Percentiles rank a stretch among this genome's conserved stretches.
phyloP scores from a whole-genome alignment of 2,113 vertebrate genomes.

The Brachypteracias leptosomus region DNA sequence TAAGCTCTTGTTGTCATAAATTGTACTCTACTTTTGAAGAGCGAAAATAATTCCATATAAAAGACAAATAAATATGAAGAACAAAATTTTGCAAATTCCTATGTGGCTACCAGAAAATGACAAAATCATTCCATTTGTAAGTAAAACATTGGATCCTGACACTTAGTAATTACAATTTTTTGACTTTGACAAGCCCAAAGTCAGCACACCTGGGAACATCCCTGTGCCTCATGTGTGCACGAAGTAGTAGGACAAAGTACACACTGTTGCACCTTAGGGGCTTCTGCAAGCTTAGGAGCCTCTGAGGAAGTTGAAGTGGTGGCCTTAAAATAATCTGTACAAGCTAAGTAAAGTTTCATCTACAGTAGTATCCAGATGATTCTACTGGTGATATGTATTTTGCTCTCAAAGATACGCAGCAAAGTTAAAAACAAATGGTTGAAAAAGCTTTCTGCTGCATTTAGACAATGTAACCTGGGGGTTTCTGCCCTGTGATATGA shows the following conservation, averaged over 20 bases:
- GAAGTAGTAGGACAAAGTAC: not conserved
- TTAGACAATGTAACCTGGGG: not conserved
- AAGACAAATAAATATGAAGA: conserved; percentile 42
- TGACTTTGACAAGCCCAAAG: not conserved
- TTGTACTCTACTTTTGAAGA: conserved; percentile 54
- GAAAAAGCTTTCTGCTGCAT: not conserved
- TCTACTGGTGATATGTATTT: not conserved
- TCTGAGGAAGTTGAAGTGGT: not conserved
- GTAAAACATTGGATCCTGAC: not conserved
- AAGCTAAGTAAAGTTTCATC: not conserved
- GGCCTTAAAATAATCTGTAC: not conserved
- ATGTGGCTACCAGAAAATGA: not conserved
- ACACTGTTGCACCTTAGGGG: not conserved
- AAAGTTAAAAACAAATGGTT: not conserved
- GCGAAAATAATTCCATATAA: conserved; percentile 30
- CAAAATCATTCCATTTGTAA: not conserved
- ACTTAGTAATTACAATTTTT: not conserved
- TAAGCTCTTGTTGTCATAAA: conserved; percentile 56
- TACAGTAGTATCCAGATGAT: not conserved
- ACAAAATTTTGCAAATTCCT: not conserved
- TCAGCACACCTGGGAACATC: not conserved
- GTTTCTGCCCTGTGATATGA: not conserved
- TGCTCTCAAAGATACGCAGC: not conserved
- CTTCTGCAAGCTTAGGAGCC: not conserved
- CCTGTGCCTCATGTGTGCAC: rapidly evolving